Conservation (phyloP, 35 echinoderm and acorn worm genomes). For the Apostichopus parvimensis region DNA sequence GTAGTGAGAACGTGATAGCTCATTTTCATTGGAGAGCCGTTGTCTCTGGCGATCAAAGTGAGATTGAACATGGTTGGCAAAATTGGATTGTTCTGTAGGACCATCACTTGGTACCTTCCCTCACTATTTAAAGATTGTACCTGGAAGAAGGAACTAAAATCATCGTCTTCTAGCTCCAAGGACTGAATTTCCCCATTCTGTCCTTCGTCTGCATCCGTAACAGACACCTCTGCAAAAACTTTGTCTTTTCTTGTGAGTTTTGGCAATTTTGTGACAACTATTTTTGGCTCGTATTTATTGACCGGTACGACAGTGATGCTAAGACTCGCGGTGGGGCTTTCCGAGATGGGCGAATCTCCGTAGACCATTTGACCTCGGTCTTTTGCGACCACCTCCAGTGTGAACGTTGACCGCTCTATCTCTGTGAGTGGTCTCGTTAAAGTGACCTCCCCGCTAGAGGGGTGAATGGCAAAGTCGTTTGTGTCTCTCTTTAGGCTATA, state of each 20-base stretch:
- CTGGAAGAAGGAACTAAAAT: conserved; percentile 66
- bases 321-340: conserved; percentile 45
- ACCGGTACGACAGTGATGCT: conserved; percentile 69
- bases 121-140: conserved; percentile 45
- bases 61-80: conserved; percentile 72
- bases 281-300: conserved; percentile 80
- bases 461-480: conserved; percentile 94
- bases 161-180: conserved; percentile 70
- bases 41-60: conserved; percentile 78
- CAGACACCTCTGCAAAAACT: conserved; percentile 81
- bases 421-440: conserved; percentile 82
- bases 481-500: conserved; percentile 82
- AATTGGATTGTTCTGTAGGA: neutral
- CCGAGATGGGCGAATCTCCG: conserved; percentile 56
- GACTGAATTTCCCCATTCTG: conserved; percentile 75
- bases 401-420: conserved; percentile 31
- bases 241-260: conserved; percentile 62
- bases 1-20: conserved; percentile 62
- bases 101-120: conserved; percentile 53
- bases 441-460: conserved; percentile 90
- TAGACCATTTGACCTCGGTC: conserved; percentile 88
- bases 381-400: conserved; percentile 75
- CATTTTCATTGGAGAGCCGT: conserved; percentile 66
- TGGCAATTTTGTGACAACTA: conserved; percentile 65
- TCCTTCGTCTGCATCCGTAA: conserved; percentile 84